These are phyloP conservation scores for Drosophila repletoides DNA, from an alignment of 1,140 invertebrate species.

Conservation along the genomic window DNA sequence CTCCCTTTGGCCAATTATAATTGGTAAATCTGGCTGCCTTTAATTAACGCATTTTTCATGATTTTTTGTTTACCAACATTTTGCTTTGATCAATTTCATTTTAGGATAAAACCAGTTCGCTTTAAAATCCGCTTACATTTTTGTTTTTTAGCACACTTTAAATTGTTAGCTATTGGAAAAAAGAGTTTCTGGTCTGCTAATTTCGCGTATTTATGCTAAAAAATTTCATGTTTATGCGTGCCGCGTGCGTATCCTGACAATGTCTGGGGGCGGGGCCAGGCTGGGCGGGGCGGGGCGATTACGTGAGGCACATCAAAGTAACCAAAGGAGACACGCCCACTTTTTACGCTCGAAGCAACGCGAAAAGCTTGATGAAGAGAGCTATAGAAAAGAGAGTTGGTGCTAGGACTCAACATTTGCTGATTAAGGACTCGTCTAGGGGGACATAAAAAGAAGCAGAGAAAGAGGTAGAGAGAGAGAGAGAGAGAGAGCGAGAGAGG, in stretches of 20 bases:
- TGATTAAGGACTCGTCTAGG: conserved; percentile 56
- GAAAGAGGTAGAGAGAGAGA: not conserved
- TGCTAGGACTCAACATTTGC: conserved; percentile 37
- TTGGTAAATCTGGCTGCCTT: too few relatives aligned
- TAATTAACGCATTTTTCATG: too few relatives aligned
- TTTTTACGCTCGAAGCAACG: conserved; percentile 55
- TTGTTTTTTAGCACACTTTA: not conserved
- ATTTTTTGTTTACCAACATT: too few relatives aligned
- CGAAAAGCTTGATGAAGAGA: conserved; percentile 50
- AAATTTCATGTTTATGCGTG: conserved; percentile 53
- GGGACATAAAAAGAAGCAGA: too few relatives aligned
- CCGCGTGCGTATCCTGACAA: conserved; percentile 3
- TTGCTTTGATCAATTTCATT: conserved; percentile 3
- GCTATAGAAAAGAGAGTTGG: not conserved
- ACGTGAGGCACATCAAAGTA: conserved; percentile 74
- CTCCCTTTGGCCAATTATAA: too few relatives aligned
- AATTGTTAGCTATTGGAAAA: conserved; percentile 9
- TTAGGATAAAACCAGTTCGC: not conserved
- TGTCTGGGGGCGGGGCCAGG: not conserved
- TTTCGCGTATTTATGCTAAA: conserved; percentile 28
- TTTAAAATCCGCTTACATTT: not conserved
- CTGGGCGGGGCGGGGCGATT: conserved; percentile 39
- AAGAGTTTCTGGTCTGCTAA: conserved; percentile 43
- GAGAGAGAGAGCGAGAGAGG: not conserved
- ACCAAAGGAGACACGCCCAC: conserved; percentile 53